phyloP scores from a whole-genome alignment of 2,888 invertebrate species.

The Melinaea menophilus region DNA sequence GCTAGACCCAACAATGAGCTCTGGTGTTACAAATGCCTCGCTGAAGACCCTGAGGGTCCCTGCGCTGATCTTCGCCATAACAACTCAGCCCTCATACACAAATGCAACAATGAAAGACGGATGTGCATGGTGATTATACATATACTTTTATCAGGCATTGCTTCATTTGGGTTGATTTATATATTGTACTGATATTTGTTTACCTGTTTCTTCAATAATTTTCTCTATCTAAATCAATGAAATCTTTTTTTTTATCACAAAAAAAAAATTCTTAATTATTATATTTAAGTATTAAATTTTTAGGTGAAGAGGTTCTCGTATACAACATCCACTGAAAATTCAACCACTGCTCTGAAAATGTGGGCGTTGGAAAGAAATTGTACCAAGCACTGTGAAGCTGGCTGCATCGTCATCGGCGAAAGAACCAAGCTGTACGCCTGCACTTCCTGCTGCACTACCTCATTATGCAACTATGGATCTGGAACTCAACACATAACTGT shows the following conservation, averaged over 20 bases:
- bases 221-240: too few relatives aligned
- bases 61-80: conserved; percentile 82
- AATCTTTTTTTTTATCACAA: too few relatives aligned
- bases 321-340: conserved; percentile 89
- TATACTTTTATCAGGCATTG: background rate
- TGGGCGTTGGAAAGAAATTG: conserved; percentile 92
- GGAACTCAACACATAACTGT: conserved; percentile 41
- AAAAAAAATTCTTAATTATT: too few relatives aligned
- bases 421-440: conserved; percentile 92
- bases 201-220: too few relatives aligned
- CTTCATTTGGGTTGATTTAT: background rate
- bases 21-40: conserved; percentile 89
- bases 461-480: conserved; percentile 88
- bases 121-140: conserved; percentile 84
- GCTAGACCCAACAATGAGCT: conserved; percentile 87
- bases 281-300: conserved; percentile 5
- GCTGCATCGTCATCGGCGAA: conserved; percentile 93
- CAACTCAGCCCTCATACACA: conserved; percentile 80
- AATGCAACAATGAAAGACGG: conserved; percentile 86
- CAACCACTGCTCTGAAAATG: conserved; percentile 82
- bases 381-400: conserved; percentile 89
- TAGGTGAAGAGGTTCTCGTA: conserved; percentile 91
- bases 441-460: conserved; percentile 88
- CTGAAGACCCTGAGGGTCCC: conserved; percentile 84
- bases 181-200: too few relatives aligned